Evolutionary conservation across 2,888 invertebrate genomes (phyloP).

Genomic region (Lucinisca nassula): DNA sequence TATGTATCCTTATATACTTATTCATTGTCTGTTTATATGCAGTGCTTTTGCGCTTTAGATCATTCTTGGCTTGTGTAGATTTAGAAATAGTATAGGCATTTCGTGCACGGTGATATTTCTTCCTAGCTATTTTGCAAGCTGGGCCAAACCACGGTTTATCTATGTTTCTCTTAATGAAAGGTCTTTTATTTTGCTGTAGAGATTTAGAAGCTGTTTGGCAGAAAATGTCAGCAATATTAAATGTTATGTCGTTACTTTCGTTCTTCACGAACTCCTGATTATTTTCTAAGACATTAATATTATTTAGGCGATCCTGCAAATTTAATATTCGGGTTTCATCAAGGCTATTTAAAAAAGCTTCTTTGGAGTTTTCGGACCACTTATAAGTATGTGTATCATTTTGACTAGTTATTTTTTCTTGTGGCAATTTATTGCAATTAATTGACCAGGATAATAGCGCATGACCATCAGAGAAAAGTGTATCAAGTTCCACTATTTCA

Average conservation of each 20-base stretch:
- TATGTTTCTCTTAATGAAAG: not conserved
- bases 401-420: not conserved
- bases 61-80: not conserved
- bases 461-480: not conserved
- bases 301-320: too few species aligned
- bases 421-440: not conserved
- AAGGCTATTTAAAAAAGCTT: too few species aligned
- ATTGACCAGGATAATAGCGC: not conserved
- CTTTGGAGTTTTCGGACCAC: too few species aligned
- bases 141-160: slow-evolving; percentile 11
- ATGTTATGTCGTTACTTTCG: not conserved
- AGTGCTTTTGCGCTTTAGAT: not conserved
- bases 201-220: not conserved
- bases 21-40: slow-evolving; percentile 16
- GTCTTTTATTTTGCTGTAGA: not conserved
- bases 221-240: not conserved
- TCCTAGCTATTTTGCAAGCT: not conserved
- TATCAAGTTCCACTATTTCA: not conserved
- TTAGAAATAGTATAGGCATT: not conserved
- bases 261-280: too few species aligned
- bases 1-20: slow-evolving; percentile 3
- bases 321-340: too few species aligned
- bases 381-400: too few species aligned
- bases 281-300: too few species aligned
- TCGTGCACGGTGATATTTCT: too few species aligned